Base-by-base conservation (phyloP, 2,797 vertebrate species). In the Synaphobranchus kaupii region DNA sequence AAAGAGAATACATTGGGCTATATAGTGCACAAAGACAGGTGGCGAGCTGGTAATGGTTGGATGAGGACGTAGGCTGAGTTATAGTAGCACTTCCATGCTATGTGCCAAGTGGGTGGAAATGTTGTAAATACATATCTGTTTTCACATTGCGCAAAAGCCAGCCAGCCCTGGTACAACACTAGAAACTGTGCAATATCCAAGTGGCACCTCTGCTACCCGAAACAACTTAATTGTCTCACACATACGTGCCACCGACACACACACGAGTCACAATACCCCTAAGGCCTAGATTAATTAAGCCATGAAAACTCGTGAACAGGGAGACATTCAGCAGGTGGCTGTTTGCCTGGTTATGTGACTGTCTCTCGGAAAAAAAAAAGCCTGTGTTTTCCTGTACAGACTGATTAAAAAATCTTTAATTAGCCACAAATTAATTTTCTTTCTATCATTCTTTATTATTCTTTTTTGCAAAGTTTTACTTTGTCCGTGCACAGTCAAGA, bases 261-360 rank as follows among this genome's bases (percentile, higher is more conserved):
- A 93, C 90, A 63, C 22, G 87, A 95, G 94, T 95, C 95, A 96
- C 93, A 94, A 95, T 95, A 95, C 95, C 95, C 95, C 15, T 90
- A 94, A 96, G 96, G 95, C 94, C 94, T 94, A 91, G 93, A 95
- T 96, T 96, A 96, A 97, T 96, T 96, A 96, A 95, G 94, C 94
- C 92, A 91, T 96, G 93, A 95, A 96, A 95, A 93, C 95, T 94
- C 95, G 94, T 88, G 95, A 96, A 95, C 93, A 90, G 93, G 89
- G 92, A 93, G 3, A 92, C 93, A 92, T 95, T 95, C 94, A 94
- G 95, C 96, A 95, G 95, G 95, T 96, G 94, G 92, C 94, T 95
- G 93, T 96, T 95, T 94, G 93, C 92, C 91, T 93, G 93, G 93
- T 93, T 94, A 90, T 94, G 94, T 94, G 94, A 96, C 94, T 94